Evolutionary conservation across 2,797 vertebrate genomes (phyloP), one percentile per base, ranked within the genome.

Genomic region (Ciconia nigra): DNA sequence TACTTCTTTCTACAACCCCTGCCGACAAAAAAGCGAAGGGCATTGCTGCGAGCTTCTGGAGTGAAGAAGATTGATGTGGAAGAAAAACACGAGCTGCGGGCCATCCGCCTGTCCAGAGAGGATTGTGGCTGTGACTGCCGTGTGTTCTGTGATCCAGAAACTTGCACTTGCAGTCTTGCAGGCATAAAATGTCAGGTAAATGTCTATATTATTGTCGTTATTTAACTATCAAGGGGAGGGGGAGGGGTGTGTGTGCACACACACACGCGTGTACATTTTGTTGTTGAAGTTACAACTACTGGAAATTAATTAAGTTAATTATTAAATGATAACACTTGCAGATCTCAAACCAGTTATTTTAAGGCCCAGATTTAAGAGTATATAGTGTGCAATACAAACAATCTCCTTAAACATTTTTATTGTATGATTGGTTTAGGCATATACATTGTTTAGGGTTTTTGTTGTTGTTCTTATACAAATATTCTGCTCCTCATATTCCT

Each of bases 121-220:
- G 99, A 99, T 97, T 99, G 99, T 13, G 99, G 99, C 96, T 99
- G 99, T 33, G 99, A 99, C 95, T 99, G 99, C 97, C 98, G 99
- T 66, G 98, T 99, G 71, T 99, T 99, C 98, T 99, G 99, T 91
- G 99, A 99, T 95, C 99, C 99, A 2, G 99, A 99, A 98, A 99
- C 99, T 2, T 99, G 99, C 57, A 99, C 99, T 95, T 99, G 99
- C 98, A 99, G 99, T 97, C 98, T 99, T 58, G 99, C 99, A 17
- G 99, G 99, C 90, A 99, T 99, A 97, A 99, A 99, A 98, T 99
- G 99, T 97, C 99, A 99, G 99, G 99, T 99, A 98, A 98, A 95
- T 76, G 44, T 54, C 62, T 51, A 33, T 29, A 12, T 52, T 83
- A 16, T 24, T 80, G 44, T 54, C 10, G 16, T 44, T 47, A 65